phyloP scores from a whole-genome alignment of 2,888 invertebrate genomes.

The Alcis repandata region DNA sequence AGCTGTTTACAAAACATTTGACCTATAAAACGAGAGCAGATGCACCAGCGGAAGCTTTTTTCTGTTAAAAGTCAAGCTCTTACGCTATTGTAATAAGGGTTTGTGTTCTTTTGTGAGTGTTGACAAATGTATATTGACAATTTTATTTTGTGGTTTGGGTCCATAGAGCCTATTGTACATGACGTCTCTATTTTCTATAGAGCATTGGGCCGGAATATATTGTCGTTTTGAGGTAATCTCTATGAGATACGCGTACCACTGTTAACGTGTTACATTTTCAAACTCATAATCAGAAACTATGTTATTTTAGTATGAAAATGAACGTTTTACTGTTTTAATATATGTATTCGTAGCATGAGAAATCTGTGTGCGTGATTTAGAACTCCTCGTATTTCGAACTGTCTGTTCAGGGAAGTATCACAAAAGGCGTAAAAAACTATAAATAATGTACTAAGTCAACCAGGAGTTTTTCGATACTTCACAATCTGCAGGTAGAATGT shows the following conservation, averaged over 20 bases:
- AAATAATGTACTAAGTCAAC: neutral
- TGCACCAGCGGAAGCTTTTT: conserved; percentile 66
- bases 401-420: too few species aligned
- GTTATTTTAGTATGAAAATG: too few species aligned
- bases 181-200: conserved; percentile 71
- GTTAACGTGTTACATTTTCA: too few species aligned
- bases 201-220: conserved; percentile 32
- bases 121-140: conserved; percentile 84
- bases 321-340: too few species aligned
- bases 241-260: too few species aligned
- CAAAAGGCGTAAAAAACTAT: too few species aligned
- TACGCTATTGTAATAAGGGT: conserved; percentile 62
- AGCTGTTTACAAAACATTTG: conserved; percentile 78
- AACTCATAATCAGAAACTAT: too few species aligned
- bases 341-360: too few species aligned
- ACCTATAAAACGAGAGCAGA: conserved; percentile 78
- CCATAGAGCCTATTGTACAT: conserved; percentile 58
- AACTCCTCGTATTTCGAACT: too few species aligned
- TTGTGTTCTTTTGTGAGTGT: conserved; percentile 56
- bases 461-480: conserved; percentile 22
- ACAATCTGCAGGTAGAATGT: conserved; percentile 33
- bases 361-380: too few species aligned
- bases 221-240: conserved; percentile 17
- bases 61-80: conserved; percentile 59
- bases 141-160: conserved; percentile 74